Evolutionary conservation across 2,888 invertebrate genomes (phyloP), one percentile per base, ranked within the genome.

Genomic region (Laspeyria flexula): DNA sequence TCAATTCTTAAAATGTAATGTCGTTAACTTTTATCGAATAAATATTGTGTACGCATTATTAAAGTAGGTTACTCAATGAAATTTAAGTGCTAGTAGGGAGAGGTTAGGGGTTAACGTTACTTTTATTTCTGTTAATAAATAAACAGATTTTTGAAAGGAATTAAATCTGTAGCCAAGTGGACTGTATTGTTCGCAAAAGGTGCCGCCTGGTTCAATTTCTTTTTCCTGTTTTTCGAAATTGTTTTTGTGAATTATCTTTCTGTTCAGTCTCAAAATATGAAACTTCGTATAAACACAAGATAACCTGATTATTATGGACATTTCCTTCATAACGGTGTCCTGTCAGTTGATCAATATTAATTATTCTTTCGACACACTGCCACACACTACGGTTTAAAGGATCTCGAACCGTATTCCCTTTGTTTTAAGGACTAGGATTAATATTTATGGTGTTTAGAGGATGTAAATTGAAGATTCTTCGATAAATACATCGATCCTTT

Each of bases 331-430:
- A 76, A 77, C 75, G 77, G 74, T 31, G 10, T 48, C 51, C 42
- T 73, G 73, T 71, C 75, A 60, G 44, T 47, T 75, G 79, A 75
- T 77, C 71, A 78, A 73, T 78, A 81, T 79, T 80, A 78, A 81
- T 79, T 78, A 73, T 74, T 66, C 49, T 21, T 65, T 60, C 66
- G 65, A 67, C 55, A 46, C 55, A 57, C 43, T 11, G n/a, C 10
- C 12, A 21, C 9, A 13, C 9, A 10, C 5, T 13, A 43, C 49
- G 45, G 37, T 39, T 37, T 34, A 21, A 39, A 49, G 25, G 13
- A 21, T 37, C 51, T 46, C 51, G 27, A 49, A 40, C 50, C 18
- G 45, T 41, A 43, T 43, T 34, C 29, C 49, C 34, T 46, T n/a
- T 46, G 44, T 31, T 21, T 43, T 55, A 50, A 33, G 13, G 11